Conservation (phyloP, 2,113 vertebrate species). For the Nestor notabilis region DNA sequence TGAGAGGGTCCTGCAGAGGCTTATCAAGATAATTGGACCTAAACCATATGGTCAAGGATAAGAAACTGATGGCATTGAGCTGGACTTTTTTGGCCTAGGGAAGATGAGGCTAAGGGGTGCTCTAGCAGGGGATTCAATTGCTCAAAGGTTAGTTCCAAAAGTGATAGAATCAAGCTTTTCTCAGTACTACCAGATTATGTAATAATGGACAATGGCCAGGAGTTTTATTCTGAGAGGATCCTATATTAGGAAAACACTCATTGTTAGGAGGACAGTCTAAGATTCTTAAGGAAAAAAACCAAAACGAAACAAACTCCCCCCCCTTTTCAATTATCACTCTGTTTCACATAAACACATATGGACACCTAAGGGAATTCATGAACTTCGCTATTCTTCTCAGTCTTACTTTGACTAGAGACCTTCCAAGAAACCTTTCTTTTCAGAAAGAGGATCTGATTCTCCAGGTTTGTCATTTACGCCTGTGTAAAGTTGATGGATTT, state of each 20-base stretch:
- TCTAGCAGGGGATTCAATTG: background rate
- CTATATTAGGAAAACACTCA: background rate
- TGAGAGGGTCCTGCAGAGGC: background rate
- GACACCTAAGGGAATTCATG: background rate
- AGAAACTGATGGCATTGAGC: background rate
- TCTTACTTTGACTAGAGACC: background rate
- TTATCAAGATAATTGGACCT: background rate
- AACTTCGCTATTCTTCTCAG: background rate
- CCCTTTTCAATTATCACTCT: background rate
- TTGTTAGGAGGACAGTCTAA: background rate
- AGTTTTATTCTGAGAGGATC: background rate
- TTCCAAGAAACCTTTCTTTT: background rate
- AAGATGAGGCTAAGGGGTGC: background rate
- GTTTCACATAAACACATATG: background rate
- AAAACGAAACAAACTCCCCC: background rate
- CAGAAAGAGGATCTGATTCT: background rate
- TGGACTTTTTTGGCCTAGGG: background rate
- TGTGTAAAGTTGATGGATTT: background rate
- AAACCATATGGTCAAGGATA: background rate
- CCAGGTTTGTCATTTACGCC: background rate
- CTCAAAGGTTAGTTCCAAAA: background rate
- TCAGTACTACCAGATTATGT: background rate
- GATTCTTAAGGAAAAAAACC: background rate
- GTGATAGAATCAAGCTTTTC: background rate
- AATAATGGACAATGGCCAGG: background rate